Conservation (phyloP, 2,888 invertebrate species). For the Philhelius pedissequus region DNA sequence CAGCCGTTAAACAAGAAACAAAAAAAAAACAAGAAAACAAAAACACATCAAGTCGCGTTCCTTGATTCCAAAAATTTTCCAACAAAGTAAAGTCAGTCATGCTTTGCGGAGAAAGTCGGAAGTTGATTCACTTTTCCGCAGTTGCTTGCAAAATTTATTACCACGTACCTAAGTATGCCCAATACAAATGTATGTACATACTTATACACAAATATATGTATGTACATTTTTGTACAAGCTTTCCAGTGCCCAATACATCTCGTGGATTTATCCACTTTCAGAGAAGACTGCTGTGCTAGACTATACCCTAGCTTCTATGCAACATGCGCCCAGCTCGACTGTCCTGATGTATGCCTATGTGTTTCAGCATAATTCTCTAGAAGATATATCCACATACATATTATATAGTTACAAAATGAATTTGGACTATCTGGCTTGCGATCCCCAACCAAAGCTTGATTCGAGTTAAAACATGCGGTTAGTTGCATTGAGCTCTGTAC, state of each 20-base stretch:
- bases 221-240: not conserved
- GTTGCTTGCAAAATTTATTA: constrained; percentile 66
- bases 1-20: not conserved
- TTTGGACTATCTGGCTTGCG: constrained; percentile 7
- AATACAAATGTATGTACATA: not conserved
- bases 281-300: not conserved
- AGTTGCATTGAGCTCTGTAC: constrained; percentile 7
- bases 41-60: not conserved
- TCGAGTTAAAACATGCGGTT: constrained; percentile 43
- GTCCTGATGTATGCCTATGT: constrained; percentile 46
- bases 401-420: constrained; percentile 26
- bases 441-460: not conserved
- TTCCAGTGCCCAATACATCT: constrained; percentile 15
- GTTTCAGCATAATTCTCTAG: constrained; percentile 49
- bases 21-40: not conserved
- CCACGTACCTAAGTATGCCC: not conserved
- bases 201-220: not conserved
- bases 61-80: not conserved
- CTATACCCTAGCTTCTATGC: not conserved
- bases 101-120: constrained; percentile 70
- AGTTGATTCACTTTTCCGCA: constrained; percentile 69
- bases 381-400: no score
- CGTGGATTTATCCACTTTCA: constrained; percentile 34
- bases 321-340: constrained; percentile 9
- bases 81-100: constrained; percentile 64